Evolutionary conservation across 2,797 vertebrate species (phyloP).

Genomic region (Decapterus maruadsi): DNA sequence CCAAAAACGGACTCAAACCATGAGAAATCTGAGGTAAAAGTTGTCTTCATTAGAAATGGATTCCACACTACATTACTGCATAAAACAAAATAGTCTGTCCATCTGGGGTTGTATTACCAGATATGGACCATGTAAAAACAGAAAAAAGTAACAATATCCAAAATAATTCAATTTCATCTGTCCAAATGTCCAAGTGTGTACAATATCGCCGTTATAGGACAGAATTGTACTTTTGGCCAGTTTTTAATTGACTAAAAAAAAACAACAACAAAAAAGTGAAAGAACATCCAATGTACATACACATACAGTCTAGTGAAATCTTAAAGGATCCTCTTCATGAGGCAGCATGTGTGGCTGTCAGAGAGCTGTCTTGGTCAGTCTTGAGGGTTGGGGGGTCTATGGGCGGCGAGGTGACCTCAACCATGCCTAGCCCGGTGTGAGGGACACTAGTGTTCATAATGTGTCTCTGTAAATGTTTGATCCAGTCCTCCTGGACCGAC

Average conservation of each 20-base stretch:
- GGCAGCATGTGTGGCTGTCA: conserved; percentile 91
- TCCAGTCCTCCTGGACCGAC: conserved; percentile 99
- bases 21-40: conserved; percentile 88
- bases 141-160: conserved; percentile 80
- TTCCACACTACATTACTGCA: conserved; percentile 84
- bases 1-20: conserved; percentile 77
- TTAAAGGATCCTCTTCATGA: conserved; percentile 88
- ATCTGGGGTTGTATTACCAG: conserved; percentile 67
- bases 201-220: conserved; percentile 55
- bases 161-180: conserved; percentile 65
- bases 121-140: conserved; percentile 77
- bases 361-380: conserved; percentile 78
- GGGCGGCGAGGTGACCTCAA: conserved; percentile 92
- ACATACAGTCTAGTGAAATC: conserved; percentile 82
- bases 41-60: conserved; percentile 88
- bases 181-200: conserved; percentile 67
- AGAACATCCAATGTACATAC: conserved; percentile 82
- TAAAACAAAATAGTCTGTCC: conserved; percentile 78
- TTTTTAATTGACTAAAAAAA: conserved; percentile 68
- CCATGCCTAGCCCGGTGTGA: conserved; percentile 97
- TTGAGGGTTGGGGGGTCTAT: conserved; percentile 80
- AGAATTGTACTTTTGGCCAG: conserved; percentile 76
- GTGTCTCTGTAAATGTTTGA: conserved; percentile 99
- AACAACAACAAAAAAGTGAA: conserved; percentile 56
- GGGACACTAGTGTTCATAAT: conserved; percentile 99